Evolutionary conservation across 2,113 vertebrate species (phyloP).

Genomic region (Colistium nudipinnis): DNA sequence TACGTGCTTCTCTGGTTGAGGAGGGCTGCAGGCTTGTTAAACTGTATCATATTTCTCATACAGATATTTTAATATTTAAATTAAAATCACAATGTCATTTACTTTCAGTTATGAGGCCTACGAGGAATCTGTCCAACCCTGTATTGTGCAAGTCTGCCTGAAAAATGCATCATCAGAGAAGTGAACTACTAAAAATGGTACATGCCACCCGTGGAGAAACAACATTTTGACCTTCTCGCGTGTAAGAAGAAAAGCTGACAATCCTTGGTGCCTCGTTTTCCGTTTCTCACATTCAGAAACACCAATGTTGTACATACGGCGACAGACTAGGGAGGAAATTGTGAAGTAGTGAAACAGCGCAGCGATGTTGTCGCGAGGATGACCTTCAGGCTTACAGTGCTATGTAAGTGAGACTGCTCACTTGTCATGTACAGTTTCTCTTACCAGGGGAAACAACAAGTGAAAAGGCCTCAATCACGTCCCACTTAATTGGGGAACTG

Average conservation of each 20-base stretch:
- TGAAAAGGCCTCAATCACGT: constrained; percentile 45
- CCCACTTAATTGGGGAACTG: constrained; percentile 52
- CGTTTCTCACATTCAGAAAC: background rate
- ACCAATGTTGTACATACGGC: background rate
- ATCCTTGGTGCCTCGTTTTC: constrained; percentile 4
- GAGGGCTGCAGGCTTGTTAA: no score
- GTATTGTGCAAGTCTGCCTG: no score
- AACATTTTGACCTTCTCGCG: background rate
- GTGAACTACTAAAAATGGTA: background rate
- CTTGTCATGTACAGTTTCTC: constrained; percentile 10
- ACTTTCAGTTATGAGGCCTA: no score
- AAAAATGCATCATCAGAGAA: background rate
- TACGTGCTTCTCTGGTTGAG: no score
- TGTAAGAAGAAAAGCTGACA: background rate
- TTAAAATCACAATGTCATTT: no score
- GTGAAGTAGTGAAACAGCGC: background rate
- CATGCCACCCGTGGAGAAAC: no score
- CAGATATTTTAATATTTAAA: no score
- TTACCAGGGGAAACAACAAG: background rate
- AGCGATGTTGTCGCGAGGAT: constrained; percentile 35
- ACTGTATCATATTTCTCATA: no score
- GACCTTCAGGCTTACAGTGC: constrained; percentile 51
- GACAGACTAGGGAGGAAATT: background rate
- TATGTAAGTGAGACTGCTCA: background rate
- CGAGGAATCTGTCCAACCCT: no score